phyloP scores from a whole-genome alignment of 2,797 vertebrate genomes.

The Scleropages formosus region DNA sequence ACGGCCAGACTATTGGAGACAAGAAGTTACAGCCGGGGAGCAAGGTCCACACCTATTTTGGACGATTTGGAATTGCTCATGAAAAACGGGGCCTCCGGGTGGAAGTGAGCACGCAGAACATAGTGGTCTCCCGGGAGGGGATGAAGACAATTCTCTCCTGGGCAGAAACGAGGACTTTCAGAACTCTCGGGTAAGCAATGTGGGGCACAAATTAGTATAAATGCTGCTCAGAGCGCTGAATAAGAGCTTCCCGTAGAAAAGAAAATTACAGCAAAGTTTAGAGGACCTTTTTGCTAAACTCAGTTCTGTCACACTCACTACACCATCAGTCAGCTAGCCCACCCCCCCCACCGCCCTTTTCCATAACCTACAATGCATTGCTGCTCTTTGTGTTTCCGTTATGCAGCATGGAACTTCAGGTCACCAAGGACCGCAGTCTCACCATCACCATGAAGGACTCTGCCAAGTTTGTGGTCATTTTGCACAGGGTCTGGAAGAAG shows the following conservation, averaged over 20 bases:
- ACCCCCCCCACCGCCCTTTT: background rate
- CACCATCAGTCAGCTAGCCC: background rate
- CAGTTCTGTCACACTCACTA: background rate
- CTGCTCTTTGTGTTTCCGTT: conserved; percentile 9
- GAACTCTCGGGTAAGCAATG: conserved; percentile 56
- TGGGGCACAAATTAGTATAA: background rate
- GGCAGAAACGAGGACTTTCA: conserved; percentile 67
- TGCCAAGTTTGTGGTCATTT: conserved; percentile 75
- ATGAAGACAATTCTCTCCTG: conserved; percentile 68
- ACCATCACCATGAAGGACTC: conserved; percentile 72
- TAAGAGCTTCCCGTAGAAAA: no score
- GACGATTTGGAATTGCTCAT: conserved; percentile 77
- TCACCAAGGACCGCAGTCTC: conserved; percentile 73
- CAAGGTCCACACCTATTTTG: conserved; percentile 80
- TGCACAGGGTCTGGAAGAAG: conserved; percentile 82
- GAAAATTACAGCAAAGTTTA: no score
- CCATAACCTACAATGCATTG: background rate
- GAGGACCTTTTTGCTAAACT: no score
- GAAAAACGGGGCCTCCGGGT: conserved; percentile 67
- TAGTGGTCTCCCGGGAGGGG: conserved; percentile 65
- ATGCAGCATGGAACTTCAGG: conserved; percentile 72
- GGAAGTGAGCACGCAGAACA: conserved; percentile 74
- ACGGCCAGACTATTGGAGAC: conserved; percentile 82
- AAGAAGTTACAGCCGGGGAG: conserved; percentile 58
- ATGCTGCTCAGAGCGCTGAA: background rate